These are phyloP conservation scores for Acanthosoma haemorrhoidale DNA, from an alignment of 2,888 invertebrate genomes.

Conservation along the genomic window DNA sequence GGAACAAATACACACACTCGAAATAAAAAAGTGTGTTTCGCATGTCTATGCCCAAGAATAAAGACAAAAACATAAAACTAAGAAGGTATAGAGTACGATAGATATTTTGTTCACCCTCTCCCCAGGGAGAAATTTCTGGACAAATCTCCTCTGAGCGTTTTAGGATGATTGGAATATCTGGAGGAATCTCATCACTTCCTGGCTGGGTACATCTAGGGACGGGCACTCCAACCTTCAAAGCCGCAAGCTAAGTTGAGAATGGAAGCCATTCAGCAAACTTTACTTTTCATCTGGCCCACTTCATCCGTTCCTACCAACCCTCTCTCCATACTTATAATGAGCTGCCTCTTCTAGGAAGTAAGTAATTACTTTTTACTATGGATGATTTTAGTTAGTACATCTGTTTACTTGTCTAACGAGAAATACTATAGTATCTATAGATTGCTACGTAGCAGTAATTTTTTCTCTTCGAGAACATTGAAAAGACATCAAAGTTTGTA, in stretches of 20 bases:
- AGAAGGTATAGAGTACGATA: background rate
- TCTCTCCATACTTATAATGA: background rate
- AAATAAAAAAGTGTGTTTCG: background rate
- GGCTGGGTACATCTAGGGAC: background rate
- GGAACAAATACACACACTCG: background rate
- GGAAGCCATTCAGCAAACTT: background rate
- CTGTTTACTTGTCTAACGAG: background rate
- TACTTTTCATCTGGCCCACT: conserved; percentile 11
- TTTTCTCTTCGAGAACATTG: no score
- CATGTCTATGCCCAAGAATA: background rate
- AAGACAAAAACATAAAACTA: background rate
- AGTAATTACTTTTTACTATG: conserved; percentile 10
- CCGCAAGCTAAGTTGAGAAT: conserved; percentile 7
- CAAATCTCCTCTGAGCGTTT: conserved; percentile 11
- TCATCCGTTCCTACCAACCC: background rate
- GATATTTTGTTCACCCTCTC: background rate
- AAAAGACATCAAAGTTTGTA: no score
- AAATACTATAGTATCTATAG: no score
- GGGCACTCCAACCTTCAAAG: background rate
- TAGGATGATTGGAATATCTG: conserved; percentile 14
- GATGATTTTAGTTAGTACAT: background rate
- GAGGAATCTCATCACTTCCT: background rate
- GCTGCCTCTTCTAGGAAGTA: background rate
- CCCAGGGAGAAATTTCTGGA: background rate
- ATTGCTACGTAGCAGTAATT: no score